These are phyloP conservation scores for Karalla daura DNA, from an alignment of 2,797 vertebrate genomes.

Conservation along the genomic window DNA sequence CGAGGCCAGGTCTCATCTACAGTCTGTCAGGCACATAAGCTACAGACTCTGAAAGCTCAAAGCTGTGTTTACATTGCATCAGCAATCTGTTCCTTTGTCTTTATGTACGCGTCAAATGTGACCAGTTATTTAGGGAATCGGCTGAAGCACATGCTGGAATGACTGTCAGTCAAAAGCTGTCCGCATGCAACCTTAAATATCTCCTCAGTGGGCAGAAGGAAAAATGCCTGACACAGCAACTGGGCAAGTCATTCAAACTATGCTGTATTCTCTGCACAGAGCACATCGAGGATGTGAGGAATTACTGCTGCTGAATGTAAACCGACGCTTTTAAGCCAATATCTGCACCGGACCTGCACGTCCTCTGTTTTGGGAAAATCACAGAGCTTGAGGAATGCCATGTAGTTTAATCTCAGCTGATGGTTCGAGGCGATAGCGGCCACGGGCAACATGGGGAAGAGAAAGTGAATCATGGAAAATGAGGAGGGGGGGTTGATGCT, in stretches of 20 bases:
- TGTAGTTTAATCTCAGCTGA: neutral
- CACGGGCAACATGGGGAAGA: neutral
- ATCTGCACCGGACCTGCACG: too few relatives aligned
- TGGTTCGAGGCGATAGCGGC: too few relatives aligned
- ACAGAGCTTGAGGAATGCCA: neutral
- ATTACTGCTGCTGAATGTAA: neutral
- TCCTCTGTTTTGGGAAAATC: neutral
- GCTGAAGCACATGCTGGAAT: neutral
- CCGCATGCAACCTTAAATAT: neutral
- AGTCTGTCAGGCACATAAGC: too few relatives aligned
- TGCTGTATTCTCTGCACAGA: neutral
- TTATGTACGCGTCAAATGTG: neutral
- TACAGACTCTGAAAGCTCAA: neutral
- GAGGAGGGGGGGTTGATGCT: constrained; percentile 6
- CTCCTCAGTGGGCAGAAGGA: neutral
- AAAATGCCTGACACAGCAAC: neutral
- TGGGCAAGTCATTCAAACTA: neutral
- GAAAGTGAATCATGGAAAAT: constrained; percentile 1
- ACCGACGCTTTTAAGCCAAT: neutral
- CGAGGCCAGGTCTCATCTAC: too few relatives aligned
- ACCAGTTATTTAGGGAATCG: neutral
- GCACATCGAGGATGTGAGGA: neutral
- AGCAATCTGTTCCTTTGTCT: neutral
- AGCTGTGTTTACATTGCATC: neutral
- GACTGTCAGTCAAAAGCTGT: neutral